phyloP scores from a whole-genome alignment of 92 coral and sea anemone genomes.

The Umimayanthus chanpuru region DNA sequence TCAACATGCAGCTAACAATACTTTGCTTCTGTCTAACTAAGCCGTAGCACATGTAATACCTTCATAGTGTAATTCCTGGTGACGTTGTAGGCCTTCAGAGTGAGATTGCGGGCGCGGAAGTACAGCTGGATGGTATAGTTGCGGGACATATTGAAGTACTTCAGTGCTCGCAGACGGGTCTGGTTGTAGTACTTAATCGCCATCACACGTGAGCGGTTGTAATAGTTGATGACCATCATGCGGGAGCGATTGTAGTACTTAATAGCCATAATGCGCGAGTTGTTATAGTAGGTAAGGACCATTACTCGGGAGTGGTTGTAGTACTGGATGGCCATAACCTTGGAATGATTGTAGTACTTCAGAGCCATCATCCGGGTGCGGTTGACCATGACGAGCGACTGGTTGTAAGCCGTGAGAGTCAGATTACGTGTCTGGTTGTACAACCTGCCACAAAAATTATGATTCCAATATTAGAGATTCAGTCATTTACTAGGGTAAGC shows the following conservation, averaged over 20 bases:
- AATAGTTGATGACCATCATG: conserved; percentile 62
- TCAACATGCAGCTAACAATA: not conserved
- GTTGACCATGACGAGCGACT: conserved; percentile 53
- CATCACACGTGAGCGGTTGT: conserved; percentile 49
- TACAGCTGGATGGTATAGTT: conserved; percentile 59
- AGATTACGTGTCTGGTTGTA: conserved; percentile 69
- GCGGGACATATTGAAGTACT: conserved; percentile 66
- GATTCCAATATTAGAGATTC: not conserved
- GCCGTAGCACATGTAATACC: not conserved
- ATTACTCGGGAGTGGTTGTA: conserved; percentile 61
- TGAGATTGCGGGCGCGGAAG: conserved; percentile 34
- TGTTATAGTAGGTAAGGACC: conserved; percentile 68
- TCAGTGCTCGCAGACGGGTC: conserved; percentile 59
- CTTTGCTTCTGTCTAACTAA: not conserved
- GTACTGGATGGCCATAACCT: conserved; percentile 46
- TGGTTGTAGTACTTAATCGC: conserved; percentile 58
- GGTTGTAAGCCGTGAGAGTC: conserved; percentile 70
- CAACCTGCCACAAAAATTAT: conserved; percentile 11
- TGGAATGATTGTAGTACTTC: conserved; percentile 54
- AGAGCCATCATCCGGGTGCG: conserved; percentile 51
- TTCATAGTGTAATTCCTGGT: conserved; percentile 30
- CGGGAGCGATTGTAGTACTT: conserved; percentile 59
- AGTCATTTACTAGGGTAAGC: not conserved
- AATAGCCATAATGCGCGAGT: conserved; percentile 64
- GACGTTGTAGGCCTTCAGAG: conserved; percentile 30